Evolutionary conservation across 2,888 invertebrate genomes (phyloP).

Genomic region (Drosophila demipolita): DNA sequence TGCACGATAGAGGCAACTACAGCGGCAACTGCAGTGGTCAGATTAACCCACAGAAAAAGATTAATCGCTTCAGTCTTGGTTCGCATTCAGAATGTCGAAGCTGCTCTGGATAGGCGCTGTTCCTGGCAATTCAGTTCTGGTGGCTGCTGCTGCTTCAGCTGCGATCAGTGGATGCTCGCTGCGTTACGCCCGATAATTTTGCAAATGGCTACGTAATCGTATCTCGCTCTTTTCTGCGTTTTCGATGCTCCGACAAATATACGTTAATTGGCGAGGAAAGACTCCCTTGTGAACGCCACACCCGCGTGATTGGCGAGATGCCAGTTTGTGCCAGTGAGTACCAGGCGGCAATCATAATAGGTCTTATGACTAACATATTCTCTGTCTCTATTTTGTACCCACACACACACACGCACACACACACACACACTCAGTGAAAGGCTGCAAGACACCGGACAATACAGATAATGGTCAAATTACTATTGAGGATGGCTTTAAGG

Average conservation of each 20-base stretch:
- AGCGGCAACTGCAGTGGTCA: neutral
- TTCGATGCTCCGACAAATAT: slow-evolving; percentile 21
- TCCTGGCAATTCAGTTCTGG: neutral
- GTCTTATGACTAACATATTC: slow-evolving; percentile 8
- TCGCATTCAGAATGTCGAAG: slow-evolving; percentile 36
- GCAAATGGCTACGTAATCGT: too few relatives aligned
- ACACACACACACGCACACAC: too few relatives aligned
- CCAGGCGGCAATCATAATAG: neutral
- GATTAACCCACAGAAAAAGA: neutral
- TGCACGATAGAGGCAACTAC: neutral
- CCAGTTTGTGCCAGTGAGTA: slow-evolving; percentile 69
- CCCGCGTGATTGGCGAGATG: slow-evolving; percentile 41
- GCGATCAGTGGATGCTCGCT: slow-evolving; percentile 17
- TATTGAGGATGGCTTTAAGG: slow-evolving; percentile 86
- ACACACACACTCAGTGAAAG: slow-evolving; percentile 86
- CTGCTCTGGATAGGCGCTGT: neutral
- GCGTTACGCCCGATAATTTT: slow-evolving; percentile 23
- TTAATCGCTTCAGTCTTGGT: slow-evolving; percentile 33
- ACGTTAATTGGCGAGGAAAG: slow-evolving; percentile 23
- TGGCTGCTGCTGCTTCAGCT: neutral
- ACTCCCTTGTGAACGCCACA: slow-evolving; percentile 21
- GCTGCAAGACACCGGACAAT: slow-evolving; percentile 85
- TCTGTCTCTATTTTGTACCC: neutral
- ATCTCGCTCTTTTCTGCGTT: too few relatives aligned
- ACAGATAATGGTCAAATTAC: slow-evolving; percentile 87